Evolutionary conservation across 1,140 invertebrate species (phyloP).

Genomic region (Antheraea mylitta): DNA sequence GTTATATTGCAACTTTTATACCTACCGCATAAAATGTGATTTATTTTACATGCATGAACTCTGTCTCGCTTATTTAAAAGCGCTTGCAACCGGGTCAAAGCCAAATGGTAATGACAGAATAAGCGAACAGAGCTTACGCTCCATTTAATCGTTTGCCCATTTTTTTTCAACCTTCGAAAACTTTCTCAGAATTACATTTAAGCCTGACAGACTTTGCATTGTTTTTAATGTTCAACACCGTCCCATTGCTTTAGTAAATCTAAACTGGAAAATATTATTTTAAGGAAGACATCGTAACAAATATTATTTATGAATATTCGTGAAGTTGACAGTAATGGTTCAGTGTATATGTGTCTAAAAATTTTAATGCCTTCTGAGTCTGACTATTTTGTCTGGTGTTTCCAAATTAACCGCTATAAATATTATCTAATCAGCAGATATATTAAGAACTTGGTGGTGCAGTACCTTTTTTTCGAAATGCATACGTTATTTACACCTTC

Average conservation of each 20-base stretch:
- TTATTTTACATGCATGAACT: background rate
- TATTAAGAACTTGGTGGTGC: too few species aligned
- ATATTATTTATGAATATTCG: too few species aligned
- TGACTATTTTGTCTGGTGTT: too few species aligned
- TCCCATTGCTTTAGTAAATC: background rate
- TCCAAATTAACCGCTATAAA: too few species aligned
- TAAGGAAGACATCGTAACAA: too few species aligned
- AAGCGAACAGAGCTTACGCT: background rate
- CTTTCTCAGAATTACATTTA: conserved; percentile 16
- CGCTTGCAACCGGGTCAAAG: conserved; percentile 11
- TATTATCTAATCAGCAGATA: too few species aligned
- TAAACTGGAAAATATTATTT: background rate
- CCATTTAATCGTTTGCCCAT: background rate
- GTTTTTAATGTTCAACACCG: background rate
- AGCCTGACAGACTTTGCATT: conserved; percentile 15
- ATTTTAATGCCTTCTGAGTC: too few species aligned
- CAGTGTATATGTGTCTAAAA: too few species aligned
- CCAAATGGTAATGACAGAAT: conserved; percentile 7
- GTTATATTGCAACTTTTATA: background rate
- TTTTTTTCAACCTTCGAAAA: conserved; percentile 16
- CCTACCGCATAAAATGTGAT: background rate
- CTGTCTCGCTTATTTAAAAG: background rate
- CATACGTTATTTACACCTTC: too few species aligned
- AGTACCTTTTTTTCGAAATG: too few species aligned
- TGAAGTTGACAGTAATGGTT: too few species aligned